These are phyloP conservation scores for Lathronympha strigana DNA, from an alignment of 2,888 invertebrate genomes.

Conservation along the genomic window DNA sequence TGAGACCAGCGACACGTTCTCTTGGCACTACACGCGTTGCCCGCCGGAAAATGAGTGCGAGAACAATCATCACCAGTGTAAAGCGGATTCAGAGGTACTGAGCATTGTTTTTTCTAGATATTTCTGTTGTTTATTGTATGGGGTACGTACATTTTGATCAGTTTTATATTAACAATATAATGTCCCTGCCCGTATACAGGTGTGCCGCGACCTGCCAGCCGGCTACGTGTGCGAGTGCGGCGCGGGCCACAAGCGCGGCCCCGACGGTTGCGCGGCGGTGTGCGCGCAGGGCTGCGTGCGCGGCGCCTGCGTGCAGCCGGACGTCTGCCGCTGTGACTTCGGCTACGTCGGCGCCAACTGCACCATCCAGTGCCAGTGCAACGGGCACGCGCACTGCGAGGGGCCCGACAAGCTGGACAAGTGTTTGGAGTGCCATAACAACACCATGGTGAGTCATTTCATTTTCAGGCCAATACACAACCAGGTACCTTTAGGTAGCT, in stretches of 20 bases:
- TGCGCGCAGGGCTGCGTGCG: conserved; percentile 94
- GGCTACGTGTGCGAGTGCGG: conserved; percentile 96
- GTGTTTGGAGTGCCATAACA: conserved; percentile 94
- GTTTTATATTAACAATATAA: too few relatives aligned
- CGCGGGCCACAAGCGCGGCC: conserved; percentile 86
- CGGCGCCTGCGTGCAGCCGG: conserved; percentile 92
- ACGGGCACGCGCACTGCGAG: conserved; percentile 96
- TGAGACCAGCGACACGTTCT: conserved; percentile 83
- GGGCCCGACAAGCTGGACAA: conserved; percentile 92
- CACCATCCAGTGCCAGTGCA: conserved; percentile 96
- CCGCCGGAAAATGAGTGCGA: conserved; percentile 97
- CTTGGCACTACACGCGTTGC: conserved; percentile 95
- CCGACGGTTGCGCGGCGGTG: conserved; percentile 89
- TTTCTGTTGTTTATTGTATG: background rate
- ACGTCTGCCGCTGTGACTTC: conserved; percentile 95
- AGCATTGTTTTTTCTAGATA: background rate
- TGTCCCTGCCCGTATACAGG: conserved; percentile 58
- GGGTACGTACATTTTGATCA: background rate
- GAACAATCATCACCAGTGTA: conserved; percentile 96
- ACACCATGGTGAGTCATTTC: conserved; percentile 90
- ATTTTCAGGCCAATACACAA: too few relatives aligned
- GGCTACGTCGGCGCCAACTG: conserved; percentile 98
- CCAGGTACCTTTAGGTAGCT: too few relatives aligned
- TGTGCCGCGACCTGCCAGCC: conserved; percentile 91
- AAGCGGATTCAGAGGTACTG: conserved; percentile 89